Conservation (phyloP, 2,888 invertebrate species). For the Torymus texanus region DNA sequence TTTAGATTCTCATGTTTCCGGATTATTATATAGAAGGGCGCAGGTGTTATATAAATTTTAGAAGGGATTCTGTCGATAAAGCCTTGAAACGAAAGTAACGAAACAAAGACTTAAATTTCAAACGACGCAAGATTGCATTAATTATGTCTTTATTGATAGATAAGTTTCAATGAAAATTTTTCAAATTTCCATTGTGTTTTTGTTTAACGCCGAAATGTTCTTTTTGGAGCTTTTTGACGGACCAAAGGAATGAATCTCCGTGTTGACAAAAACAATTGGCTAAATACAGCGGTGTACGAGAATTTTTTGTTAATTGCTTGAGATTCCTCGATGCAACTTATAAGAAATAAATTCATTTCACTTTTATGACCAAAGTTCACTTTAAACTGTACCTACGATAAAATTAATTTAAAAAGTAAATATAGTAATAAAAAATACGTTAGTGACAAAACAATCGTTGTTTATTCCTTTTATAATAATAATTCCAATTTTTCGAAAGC, state of each 20-base stretch:
- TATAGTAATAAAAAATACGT: constrained; percentile 16
- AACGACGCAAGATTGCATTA: constrained; percentile 16
- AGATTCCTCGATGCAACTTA: constrained; percentile 15
- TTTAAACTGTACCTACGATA: background rate
- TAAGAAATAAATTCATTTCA: constrained; percentile 14
- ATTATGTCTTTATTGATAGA: constrained; percentile 23
- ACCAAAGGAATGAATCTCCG: constrained; percentile 22
- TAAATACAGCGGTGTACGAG: constrained; percentile 26
- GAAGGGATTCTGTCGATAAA: constrained; percentile 34
- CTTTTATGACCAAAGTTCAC: constrained; percentile 32
- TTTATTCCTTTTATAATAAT: constrained; percentile 14
- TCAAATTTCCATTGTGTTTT: constrained; percentile 5
- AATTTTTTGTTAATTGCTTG: constrained; percentile 23
- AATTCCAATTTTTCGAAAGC: background rate
- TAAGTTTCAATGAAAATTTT: background rate
- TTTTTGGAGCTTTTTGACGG: constrained; percentile 48
- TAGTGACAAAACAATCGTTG: constrained; percentile 14
- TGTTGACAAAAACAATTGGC: constrained; percentile 22
- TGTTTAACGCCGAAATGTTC: background rate
- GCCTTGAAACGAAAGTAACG: constrained; percentile 55
- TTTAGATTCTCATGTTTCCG: too few relatives aligned
- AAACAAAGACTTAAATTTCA: constrained; percentile 33
- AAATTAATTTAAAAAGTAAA: constrained; percentile 14
- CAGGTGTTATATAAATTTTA: constrained; percentile 6
- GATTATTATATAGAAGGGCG: too few relatives aligned